Conservation (phyloP, 1,140 invertebrate species). For the Drosophila novamexicana region DNA sequence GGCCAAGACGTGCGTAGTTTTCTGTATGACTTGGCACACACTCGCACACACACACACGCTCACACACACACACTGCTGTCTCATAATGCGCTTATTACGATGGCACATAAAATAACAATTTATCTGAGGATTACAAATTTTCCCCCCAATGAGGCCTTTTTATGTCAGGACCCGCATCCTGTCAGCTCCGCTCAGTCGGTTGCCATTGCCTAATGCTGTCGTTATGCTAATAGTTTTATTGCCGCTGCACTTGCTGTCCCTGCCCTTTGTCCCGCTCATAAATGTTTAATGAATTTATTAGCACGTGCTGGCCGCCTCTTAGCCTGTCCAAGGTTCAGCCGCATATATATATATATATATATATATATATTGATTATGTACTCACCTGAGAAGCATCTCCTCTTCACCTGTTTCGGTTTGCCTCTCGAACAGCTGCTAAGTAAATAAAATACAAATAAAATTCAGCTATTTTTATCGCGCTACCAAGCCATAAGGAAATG, state of each 20-base stretch:
- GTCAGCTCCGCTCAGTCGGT: conserved; percentile 53
- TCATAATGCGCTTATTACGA: conserved; percentile 80
- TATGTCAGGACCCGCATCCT: conserved; percentile 49
- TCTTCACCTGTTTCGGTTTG: neutral
- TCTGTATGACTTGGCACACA: conserved; percentile 64
- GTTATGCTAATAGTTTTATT: conserved; percentile 58
- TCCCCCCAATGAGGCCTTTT: conserved; percentile 44
- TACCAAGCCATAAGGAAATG: conserved; percentile 10
- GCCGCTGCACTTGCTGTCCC: conserved; percentile 36
- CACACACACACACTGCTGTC: conserved; percentile 38
- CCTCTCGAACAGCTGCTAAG: conserved; percentile 15
- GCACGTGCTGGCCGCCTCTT: conserved; percentile 42
- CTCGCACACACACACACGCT: conserved; percentile 23
- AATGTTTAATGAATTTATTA: conserved; percentile 81
- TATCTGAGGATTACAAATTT: conserved; percentile 78
- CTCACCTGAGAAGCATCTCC: conserved; percentile 19
- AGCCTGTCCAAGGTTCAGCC: conserved; percentile 1
- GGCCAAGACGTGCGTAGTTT: conserved; percentile 74
- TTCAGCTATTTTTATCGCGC: conserved; percentile 32
- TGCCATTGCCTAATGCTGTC: conserved; percentile 35
- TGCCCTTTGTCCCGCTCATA: conserved; percentile 24
- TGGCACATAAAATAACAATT: conserved; percentile 83
- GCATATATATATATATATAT: conserved; percentile 26
- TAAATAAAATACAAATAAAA: conserved; percentile 33
- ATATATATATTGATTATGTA: conserved; percentile 52